phyloP scores from a whole-genome alignment of 37 sponge, comb jelly and placozoan genomes.

The Beroe ovata region DNA sequence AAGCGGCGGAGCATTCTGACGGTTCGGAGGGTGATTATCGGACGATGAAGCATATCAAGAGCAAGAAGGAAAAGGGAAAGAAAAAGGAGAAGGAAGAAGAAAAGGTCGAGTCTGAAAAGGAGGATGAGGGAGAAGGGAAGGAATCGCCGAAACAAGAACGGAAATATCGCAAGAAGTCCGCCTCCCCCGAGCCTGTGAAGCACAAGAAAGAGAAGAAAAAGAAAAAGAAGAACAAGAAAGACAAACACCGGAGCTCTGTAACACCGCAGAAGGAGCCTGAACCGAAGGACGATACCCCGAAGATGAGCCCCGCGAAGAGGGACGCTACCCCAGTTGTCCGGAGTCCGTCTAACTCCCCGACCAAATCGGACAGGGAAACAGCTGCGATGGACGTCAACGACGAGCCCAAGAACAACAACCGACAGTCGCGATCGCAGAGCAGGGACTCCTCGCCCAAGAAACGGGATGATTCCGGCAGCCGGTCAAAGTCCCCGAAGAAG shows the following conservation, averaged over 20 bases:
- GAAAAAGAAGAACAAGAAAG: slow-evolving; percentile 60
- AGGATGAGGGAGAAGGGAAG: slow-evolving; percentile 6
- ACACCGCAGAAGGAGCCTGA: slow-evolving; percentile 29
- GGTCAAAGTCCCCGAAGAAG: slow-evolving; percentile 42
- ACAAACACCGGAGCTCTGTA: background rate
- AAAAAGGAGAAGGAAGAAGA: slow-evolving; percentile 44
- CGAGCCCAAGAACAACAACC: background rate
- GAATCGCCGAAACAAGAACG: slow-evolving; percentile 14
- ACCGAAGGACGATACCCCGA: slow-evolving; percentile 8
- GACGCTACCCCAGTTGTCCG: slow-evolving; percentile 21
- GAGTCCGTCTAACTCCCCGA: slow-evolving; percentile 52
- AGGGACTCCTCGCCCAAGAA: slow-evolving; percentile 27
- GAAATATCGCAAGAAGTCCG: slow-evolving; percentile 23
- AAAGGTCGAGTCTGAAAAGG: slow-evolving; percentile 2
- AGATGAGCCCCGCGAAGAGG: slow-evolving; percentile 16
- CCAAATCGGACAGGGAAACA: slow-evolving; percentile 25
- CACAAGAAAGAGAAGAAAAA: slow-evolving; percentile 58
- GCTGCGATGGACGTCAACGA: background rate
- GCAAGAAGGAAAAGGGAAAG: slow-evolving; percentile 63
- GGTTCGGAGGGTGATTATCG: slow-evolving; percentile 49
- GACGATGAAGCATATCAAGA: slow-evolving; percentile 64
- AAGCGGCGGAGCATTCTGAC: slow-evolving; percentile 49
- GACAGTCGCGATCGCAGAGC: background rate
- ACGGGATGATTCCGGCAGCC: slow-evolving; percentile 1
- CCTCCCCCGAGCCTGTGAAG: slow-evolving; percentile 38